Evolutionary conservation across 1,140 invertebrate genomes (phyloP).

Genomic region (Chrysoperla carnea): DNA sequence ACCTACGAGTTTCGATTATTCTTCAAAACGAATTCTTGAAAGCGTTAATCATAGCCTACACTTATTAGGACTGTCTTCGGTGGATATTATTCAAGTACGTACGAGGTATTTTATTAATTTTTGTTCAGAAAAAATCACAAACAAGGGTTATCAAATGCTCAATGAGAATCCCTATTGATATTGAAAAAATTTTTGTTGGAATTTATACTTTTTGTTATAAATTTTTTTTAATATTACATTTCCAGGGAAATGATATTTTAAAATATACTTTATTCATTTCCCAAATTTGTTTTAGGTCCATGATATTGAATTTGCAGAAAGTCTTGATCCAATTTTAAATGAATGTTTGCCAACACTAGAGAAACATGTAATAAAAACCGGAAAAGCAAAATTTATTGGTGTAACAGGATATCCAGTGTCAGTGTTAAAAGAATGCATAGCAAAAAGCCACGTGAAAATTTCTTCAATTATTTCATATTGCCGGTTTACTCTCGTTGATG

Average conservation of each 20-base stretch:
- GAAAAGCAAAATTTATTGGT: conserved; percentile 70
- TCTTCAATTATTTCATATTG: conserved; percentile 62
- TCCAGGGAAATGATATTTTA: too few relatives aligned
- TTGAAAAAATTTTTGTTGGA: too few relatives aligned
- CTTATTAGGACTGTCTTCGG: conserved; percentile 56
- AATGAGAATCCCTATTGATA: too few relatives aligned
- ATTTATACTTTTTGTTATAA: too few relatives aligned
- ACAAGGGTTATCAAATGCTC: too few relatives aligned
- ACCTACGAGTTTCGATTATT: conserved; percentile 69
- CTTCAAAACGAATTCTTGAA: conserved; percentile 46
- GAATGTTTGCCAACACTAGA: conserved; percentile 73
- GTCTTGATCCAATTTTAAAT: conserved; percentile 55
- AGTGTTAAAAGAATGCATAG: conserved; percentile 51
- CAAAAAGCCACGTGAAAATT: conserved; percentile 44
- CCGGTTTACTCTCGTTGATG: conserved; percentile 64
- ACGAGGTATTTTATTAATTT: background rate
- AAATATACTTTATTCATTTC: too few relatives aligned
- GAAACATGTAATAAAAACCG: conserved; percentile 42
- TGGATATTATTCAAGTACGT: conserved; percentile 72
- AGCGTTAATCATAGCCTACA: conserved; percentile 66
- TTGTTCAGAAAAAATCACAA: too few relatives aligned
- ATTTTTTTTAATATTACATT: too few relatives aligned
- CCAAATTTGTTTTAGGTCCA: conserved; percentile 57
- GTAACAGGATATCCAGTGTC: conserved; percentile 75
- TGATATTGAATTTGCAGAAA: conserved; percentile 78